These are phyloP conservation scores for Pemphigus obesinymphae DNA, from an alignment of 1,140 invertebrate species.

Conservation along the genomic window DNA sequence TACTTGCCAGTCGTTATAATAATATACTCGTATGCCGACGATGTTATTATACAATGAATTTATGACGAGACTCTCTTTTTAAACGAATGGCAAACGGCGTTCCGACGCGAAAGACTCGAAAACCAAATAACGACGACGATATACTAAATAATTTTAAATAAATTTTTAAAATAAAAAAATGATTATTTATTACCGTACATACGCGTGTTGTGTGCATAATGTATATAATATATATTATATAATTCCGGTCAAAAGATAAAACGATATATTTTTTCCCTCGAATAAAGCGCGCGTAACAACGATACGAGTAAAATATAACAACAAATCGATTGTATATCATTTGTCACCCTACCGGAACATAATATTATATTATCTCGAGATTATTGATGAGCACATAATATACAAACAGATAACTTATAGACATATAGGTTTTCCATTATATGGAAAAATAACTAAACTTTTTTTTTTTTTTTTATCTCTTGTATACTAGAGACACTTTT, in stretches of 20 bases:
- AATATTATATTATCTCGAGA: neutral
- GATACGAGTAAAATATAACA: neutral
- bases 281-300: neutral
- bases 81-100: too few species aligned
- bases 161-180: too few species aligned
- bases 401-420: neutral
- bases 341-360: neutral
- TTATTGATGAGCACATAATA: neutral
- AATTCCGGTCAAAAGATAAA: too few species aligned
- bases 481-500: neutral
- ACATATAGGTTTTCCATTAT: neutral
- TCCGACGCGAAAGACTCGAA: too few species aligned
- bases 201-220: neutral
- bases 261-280: neutral
- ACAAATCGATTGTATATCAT: neutral
- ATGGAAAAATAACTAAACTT: slow-evolving; percentile 11
- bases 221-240: too few species aligned
- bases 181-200: too few species aligned
- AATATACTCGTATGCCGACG: too few species aligned
- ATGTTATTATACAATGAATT: too few species aligned
- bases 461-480: neutral
- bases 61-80: too few species aligned
- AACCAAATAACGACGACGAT: too few species aligned
- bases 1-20: too few species aligned
- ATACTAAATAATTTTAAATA: too few species aligned